Base-by-base conservation (phyloP, 2,797 vertebrate species). In the Poeciliopsis gracilis region DNA sequence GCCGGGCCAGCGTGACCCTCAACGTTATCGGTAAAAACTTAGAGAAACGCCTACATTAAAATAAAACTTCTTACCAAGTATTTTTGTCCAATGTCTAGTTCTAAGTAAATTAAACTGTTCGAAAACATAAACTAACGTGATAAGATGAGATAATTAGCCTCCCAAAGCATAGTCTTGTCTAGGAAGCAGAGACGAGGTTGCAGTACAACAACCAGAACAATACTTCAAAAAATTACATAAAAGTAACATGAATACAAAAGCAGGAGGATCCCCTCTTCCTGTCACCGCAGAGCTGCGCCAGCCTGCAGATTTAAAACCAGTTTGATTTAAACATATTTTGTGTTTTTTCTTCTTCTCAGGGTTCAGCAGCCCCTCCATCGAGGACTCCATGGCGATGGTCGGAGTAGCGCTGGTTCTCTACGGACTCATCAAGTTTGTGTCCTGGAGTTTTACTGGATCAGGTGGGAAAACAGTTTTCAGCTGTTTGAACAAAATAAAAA, bases 321-420 rank as follows among this genome's bases (percentile, higher is more conserved):
- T 18, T 61, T 18, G 16, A 61, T 33, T 33, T 33, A 18, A 36
- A 36, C 9, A 63, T 1, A 63, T 63, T 20, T 63, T 36, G 2
- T 63, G 30, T 43, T 69, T 73, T 36, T 53, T 16, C 43, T 53
- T 5, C 41, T 36, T 36, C 25, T 47, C 88, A 97, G 97, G 96
- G n/a, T 89, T 94, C 30, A 93, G 93, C 0, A 75, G 92, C 47
- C 97, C 96, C 0, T 94, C 96, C 23, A 88, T 97, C 0, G 97
- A 97, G 76, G 97, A 98, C 59, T 93, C 94, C 0, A 94, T 97
- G 86, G 96, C 95, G 0, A 96, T 98, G 92, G 96, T 97, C n/a
- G 94, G 96, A 2, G 95, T 97, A 23, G 96, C 97, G 0, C 93
- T 97, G 1, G 82, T 96, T 38, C 94, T 97, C 55, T 96, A 97